A percentile compares a stretch with the other conserved stretches of the same genome.
phyloP scores from a whole-genome alignment of 2,888 invertebrate species.

The Stratiomys singularior region DNA sequence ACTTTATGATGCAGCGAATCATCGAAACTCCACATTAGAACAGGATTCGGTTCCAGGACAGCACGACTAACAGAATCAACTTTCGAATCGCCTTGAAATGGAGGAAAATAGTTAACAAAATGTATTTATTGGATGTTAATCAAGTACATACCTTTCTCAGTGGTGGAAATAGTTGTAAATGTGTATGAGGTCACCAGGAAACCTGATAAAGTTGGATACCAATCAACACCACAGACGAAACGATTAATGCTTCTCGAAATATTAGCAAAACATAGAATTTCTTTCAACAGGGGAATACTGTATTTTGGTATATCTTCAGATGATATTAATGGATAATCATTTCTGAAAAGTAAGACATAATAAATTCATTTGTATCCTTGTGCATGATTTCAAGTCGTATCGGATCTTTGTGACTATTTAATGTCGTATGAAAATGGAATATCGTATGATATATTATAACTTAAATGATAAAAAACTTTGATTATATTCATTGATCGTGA shows the following conservation, averaged over 20 bases:
- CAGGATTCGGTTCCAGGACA: conserved; percentile 72
- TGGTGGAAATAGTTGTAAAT: conserved; percentile 67
- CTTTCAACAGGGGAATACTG: conserved; percentile 60
- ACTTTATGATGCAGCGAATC: conserved; percentile 77
- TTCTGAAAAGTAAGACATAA: conserved; percentile 54
- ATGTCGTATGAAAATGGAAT: too few relatives aligned
- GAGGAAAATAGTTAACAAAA: not conserved
- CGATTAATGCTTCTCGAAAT: conserved; percentile 73
- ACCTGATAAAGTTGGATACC: conserved; percentile 79
- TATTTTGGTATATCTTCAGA: conserved; percentile 57
- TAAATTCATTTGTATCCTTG: not conserved
- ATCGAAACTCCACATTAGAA: conserved; percentile 79
- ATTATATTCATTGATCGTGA: too few relatives aligned
- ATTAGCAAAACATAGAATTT: conserved; percentile 73
- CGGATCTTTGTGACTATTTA: too few relatives aligned
- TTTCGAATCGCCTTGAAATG: conserved; percentile 54
- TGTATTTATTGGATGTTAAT: not conserved
- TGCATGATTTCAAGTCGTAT: too few relatives aligned
- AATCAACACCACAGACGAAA: conserved; percentile 72
- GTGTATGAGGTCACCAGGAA: conserved; percentile 75
- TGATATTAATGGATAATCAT: conserved; percentile 62
- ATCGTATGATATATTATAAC: too few relatives aligned
- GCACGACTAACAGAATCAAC: conserved; percentile 69
- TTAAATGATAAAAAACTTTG: too few relatives aligned
- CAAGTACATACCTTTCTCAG: conserved; percentile 52